Conservation (phyloP, 2,888 invertebrate genomes). For the Orchesella flavescens region DNA sequence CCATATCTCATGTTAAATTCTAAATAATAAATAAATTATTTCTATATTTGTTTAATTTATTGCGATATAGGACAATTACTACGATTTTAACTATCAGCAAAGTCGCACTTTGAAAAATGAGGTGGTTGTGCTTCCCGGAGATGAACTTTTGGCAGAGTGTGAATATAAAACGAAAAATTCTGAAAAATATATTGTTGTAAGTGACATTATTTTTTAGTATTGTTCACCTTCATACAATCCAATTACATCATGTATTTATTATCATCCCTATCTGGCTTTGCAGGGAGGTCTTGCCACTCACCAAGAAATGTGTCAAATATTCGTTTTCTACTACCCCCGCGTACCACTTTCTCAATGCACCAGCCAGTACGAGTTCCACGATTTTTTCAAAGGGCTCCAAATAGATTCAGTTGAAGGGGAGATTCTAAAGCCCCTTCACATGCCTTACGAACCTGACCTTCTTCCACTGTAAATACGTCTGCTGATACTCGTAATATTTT, state of each 20-base stretch:
- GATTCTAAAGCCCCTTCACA: conserved; percentile 50
- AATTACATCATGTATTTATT: not conserved
- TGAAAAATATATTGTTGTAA: conserved; percentile 80
- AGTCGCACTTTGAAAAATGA: conserved; percentile 84
- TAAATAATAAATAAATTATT: no score
- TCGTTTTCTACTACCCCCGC: conserved; percentile 87
- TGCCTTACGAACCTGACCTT: conserved; percentile 61
- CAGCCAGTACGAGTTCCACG: conserved; percentile 88
- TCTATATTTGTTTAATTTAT: not conserved
- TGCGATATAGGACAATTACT: conserved; percentile 81
- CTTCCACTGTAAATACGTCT: not conserved
- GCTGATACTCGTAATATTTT: no score
- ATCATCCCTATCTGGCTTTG: not conserved
- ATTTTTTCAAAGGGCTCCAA: conserved; percentile 87
- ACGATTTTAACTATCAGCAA: conserved; percentile 90
- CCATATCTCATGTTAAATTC: not conserved
- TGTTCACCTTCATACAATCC: not conserved
- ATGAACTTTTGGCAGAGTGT: conserved; percentile 88
- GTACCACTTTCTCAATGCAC: conserved; percentile 87
- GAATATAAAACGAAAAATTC: conserved; percentile 84
- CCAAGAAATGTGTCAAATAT: conserved; percentile 91
- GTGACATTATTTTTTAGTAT: not conserved
- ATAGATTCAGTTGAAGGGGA: conserved; percentile 78
- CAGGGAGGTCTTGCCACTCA: conserved; percentile 85
- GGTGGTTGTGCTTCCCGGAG: conserved; percentile 84